These are phyloP conservation scores for Lymantria monacha DNA, from an alignment of 2,888 invertebrate species.

Conservation along the genomic window DNA sequence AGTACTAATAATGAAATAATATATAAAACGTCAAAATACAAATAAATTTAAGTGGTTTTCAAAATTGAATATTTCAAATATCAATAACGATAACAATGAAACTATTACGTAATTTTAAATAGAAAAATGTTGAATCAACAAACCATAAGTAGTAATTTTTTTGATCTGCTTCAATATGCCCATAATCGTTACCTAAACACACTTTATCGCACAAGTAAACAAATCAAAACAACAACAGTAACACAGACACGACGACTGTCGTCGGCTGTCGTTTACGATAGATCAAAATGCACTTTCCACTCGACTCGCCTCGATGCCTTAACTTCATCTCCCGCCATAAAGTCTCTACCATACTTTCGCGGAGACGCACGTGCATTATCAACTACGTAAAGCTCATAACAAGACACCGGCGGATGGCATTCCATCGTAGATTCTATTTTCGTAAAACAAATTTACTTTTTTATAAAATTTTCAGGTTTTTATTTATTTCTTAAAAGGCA, in stretches of 20 bases:
- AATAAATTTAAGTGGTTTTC: too few relatives aligned
- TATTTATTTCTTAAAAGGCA: too few relatives aligned
- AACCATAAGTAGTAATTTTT: constrained; percentile 68
- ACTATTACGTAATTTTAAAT: background rate
- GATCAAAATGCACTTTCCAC: constrained; percentile 56
- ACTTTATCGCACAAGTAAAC: constrained; percentile 10
- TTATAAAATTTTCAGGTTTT: too few relatives aligned
- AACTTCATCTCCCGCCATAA: constrained; percentile 37
- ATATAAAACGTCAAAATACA: too few relatives aligned
- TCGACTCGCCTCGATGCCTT: constrained; percentile 18
- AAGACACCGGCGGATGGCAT: too few relatives aligned
- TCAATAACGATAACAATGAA: too few relatives aligned
- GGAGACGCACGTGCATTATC: constrained; percentile 27
- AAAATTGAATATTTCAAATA: too few relatives aligned
- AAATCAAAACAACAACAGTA: constrained; percentile 24
- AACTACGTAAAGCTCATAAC: constrained; percentile 47
- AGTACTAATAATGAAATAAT: too few relatives aligned
- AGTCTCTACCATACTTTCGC: constrained; percentile 31
- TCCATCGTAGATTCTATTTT: too few relatives aligned
- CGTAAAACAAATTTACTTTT: too few relatives aligned
- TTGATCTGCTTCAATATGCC: constrained; percentile 75
- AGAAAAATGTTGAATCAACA: constrained; percentile 28
- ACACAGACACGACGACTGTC: constrained; percentile 46
- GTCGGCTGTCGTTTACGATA: constrained; percentile 47
- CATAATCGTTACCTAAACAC: constrained; percentile 42